Conservation (phyloP, 2,888 invertebrate species). For the Branchinecta sandiegonensis region DNA sequence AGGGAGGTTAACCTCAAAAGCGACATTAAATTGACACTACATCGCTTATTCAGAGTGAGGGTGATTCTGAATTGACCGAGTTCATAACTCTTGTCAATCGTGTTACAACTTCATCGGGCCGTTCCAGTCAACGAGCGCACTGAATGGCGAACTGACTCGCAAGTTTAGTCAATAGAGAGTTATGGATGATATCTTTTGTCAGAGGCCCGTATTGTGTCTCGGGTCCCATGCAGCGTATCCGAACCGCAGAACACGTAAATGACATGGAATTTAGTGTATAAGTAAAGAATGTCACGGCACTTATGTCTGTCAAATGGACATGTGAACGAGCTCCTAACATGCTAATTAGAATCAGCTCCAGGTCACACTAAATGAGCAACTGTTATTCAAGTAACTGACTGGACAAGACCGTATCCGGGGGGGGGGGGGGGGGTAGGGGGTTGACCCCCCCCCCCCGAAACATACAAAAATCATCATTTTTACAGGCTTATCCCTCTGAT, state of each 20-base stretch:
- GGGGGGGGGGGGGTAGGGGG: no score
- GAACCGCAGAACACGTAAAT: constrained; percentile 10
- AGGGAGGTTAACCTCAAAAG: background rate
- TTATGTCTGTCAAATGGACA: no score
- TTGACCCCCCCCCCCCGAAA: no score
- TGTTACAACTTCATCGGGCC: background rate
- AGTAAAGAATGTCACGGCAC: background rate
- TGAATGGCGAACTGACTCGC: background rate
- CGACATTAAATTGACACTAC: constrained; percentile 14
- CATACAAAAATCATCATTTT: no score
- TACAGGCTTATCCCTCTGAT: no score
- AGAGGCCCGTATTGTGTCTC: background rate
- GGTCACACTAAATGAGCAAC: no score
- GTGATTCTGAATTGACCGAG: background rate
- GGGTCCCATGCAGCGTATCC: background rate
- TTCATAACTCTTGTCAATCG: constrained; percentile 9
- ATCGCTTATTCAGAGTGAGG: background rate
- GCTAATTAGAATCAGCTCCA: no score
- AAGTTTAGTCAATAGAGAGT: background rate
- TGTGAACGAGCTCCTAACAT: no score
- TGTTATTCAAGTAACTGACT: no score
- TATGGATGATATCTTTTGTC: constrained; percentile 12
- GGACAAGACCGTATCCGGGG: no score
- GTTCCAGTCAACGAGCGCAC: constrained; percentile 2
- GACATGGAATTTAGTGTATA: constrained; percentile 8